Evolutionary conservation across 2,113 vertebrate genomes (phyloP).

Genomic region (Sisor rabdophorus): DNA sequence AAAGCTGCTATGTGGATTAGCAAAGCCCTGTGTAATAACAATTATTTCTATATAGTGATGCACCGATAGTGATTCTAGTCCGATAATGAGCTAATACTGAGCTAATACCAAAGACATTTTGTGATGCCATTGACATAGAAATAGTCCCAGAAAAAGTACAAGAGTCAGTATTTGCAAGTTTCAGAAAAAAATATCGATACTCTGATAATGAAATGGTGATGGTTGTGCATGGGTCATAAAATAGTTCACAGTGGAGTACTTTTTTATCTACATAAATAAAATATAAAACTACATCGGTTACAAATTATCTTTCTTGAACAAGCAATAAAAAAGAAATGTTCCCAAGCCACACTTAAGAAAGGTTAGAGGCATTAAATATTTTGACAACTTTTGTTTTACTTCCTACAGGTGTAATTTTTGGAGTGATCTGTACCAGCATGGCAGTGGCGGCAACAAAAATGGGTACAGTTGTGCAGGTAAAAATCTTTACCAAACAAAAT

Average conservation of each 20-base stretch:
- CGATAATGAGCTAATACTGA: too few species aligned
- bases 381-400: background rate
- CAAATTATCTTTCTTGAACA: background rate
- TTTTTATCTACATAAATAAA: background rate
- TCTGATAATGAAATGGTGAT: too few species aligned
- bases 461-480: slow-evolving; percentile 80
- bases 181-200: too few species aligned
- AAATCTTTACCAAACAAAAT: background rate
- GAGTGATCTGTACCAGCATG: slow-evolving; percentile 76
- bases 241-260: background rate
- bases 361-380: background rate
- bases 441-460: slow-evolving; percentile 75
- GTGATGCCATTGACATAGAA: too few species aligned
- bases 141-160: too few species aligned
- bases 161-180: too few species aligned
- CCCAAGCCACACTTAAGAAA: background rate
- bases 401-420: slow-evolving; percentile 75
- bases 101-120: too few species aligned
- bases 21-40: slow-evolving; percentile 80
- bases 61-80: too few species aligned
- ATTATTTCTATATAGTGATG: background rate
- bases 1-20: slow-evolving; percentile 75
- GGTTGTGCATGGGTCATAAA: background rate
- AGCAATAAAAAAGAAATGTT: background rate
- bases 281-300: background rate